These are phyloP conservation scores for Conus ventricosus DNA, from an alignment of 1,140 invertebrate species.

Conservation along the genomic window DNA sequence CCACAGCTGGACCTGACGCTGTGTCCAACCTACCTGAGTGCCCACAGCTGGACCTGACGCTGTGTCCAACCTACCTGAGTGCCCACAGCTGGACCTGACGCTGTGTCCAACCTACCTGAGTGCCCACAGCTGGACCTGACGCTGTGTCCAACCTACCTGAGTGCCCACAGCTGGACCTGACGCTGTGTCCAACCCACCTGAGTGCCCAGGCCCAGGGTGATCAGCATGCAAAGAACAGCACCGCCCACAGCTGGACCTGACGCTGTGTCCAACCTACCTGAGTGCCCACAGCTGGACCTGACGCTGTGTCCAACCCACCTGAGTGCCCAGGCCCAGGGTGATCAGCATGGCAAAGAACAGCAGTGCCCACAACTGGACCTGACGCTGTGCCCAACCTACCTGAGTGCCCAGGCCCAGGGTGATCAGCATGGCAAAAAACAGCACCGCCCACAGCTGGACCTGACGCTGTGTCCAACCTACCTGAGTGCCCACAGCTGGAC, in stretches of 20 bases:
- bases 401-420: conserved; percentile 92
- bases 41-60: too few species aligned
- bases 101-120: too few species aligned
- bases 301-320: conserved; percentile 77
- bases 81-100: too few species aligned
- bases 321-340: conserved; percentile 91
- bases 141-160: conserved; percentile 85
- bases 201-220: conserved; percentile 92
- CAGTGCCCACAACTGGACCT: conserved; percentile 88
- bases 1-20: conserved; percentile 89
- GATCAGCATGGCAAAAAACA: conserved; percentile 94
- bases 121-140: too few species aligned
- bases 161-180: conserved; percentile 83
- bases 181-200: conserved; percentile 79
- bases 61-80: too few species aligned
- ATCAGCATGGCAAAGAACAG: conserved; percentile 95
- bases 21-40: conserved; percentile 86
- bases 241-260: conserved; percentile 88
- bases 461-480: too few species aligned
- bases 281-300: too few species aligned
- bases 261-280: too few species aligned
- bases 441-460: conserved; percentile 87
- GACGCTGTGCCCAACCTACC: too few species aligned
- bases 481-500: conserved; percentile 92
- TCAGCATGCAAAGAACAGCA: conserved; percentile 94